phyloP scores from a whole-genome alignment of 2,113 vertebrate genomes.

The Picathartes gymnocephalus region DNA sequence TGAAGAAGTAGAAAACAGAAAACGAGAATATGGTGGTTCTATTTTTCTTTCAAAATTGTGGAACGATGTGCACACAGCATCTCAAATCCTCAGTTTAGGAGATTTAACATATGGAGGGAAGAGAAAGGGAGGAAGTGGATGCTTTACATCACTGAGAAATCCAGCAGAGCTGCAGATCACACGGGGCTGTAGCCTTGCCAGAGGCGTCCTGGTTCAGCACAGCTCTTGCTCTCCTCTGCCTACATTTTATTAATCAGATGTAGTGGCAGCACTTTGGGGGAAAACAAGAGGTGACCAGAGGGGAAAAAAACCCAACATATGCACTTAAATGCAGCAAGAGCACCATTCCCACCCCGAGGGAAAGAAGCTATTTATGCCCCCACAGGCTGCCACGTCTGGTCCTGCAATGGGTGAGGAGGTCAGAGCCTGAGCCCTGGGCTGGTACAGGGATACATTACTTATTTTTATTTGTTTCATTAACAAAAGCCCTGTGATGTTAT shows the following conservation, averaged over 20 bases:
- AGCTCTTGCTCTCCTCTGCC: not conserved
- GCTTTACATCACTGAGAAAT: not conserved
- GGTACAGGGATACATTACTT: not conserved
- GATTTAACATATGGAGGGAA: not conserved
- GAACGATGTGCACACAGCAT: not conserved
- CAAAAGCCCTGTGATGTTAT: accelerated
- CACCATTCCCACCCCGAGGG: not conserved
- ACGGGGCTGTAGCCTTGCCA: not conserved
- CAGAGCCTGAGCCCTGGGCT: not conserved
- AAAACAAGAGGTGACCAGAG: not conserved
- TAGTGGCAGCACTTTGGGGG: not conserved
- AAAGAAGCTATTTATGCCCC: not conserved
- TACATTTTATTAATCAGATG: not conserved
- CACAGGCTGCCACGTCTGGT: not conserved
- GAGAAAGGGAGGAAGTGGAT: not conserved
- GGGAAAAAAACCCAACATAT: not conserved
- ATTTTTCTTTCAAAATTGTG: not conserved
- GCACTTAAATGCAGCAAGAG: not conserved
- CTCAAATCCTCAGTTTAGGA: not conserved
- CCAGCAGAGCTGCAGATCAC: not conserved
- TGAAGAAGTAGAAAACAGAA: not conserved
- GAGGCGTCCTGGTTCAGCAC: too few relatives aligned
- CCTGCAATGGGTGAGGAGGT: not conserved
- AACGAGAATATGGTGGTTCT: not conserved
- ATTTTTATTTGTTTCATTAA: not conserved